Base-by-base conservation (phyloP, 2,113 vertebrate species). In the Syngnathus floridae region DNA sequence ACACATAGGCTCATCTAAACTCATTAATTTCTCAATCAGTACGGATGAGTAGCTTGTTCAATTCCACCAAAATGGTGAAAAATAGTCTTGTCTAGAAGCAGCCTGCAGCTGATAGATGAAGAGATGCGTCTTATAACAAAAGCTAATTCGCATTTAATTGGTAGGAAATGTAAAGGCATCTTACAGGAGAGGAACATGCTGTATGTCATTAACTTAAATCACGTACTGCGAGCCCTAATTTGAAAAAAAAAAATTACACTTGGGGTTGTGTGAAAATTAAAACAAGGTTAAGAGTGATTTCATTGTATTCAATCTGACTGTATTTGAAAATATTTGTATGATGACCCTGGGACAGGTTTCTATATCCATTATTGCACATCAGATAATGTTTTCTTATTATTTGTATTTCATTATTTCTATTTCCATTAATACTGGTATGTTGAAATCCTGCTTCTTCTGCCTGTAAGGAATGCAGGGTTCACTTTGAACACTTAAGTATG, bases 341-440 rank as follows among this genome's bases (percentile, higher is more conserved):
- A 48, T 48, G 16, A 48, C 17, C 46, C 46, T 48, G 17, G 46
- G 17, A 19, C 46, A 48, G 5, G 17, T 48, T 49, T 49, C 11
- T 49, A 49, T n/a, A n/a, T 19, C 46, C 17, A 49, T 9, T 6
- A 16, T 13, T 38, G 6, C 43, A 16, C 43, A 45, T 45, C 43
- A 45, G 37, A 14, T 45, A 45, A 45, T 45, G 48, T 71, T 16
- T 67, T 70, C 14, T 72, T 85, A 86, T 88, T 84, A 82, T 22
- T 45, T 49, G 1, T 5, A n/a, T 19, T 17, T 7, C 46, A 5
- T 5, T 49, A 2, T 17, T 49, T n/a, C 0, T 49, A 19, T 19
- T 46, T 49, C 46, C 19, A n/a, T n/a, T 49, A 49, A n/a, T 49
- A n/a, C 7, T 19, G 1, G 46, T n/a, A 49, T 49, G 19, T 45